Conservation (phyloP, 1,140 invertebrate genomes). For the Bemisia tabaci region DNA sequence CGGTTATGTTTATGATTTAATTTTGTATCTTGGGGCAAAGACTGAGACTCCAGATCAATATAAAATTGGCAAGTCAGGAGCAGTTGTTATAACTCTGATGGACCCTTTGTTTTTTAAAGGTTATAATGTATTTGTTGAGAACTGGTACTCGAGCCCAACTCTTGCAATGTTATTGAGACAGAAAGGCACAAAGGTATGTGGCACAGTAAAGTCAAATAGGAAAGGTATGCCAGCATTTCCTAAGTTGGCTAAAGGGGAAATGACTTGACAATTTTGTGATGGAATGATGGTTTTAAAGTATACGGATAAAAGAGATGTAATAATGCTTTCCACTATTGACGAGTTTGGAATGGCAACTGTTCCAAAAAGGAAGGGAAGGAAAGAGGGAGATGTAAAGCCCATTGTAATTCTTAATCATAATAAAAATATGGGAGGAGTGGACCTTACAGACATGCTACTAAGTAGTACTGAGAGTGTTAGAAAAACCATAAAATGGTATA, state of each 20-base stretch:
- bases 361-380: slow-evolving; percentile 2
- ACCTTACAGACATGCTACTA: slow-evolving; percentile 26
- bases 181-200: slow-evolving; percentile 1
- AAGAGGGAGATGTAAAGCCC: slow-evolving; percentile 19
- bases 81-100: slow-evolving; percentile 7
- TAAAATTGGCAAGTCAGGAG: slow-evolving; percentile 8
- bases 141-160: slow-evolving; percentile 4
- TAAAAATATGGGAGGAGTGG: slow-evolving; percentile 26
- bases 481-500: no score
- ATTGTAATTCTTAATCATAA: slow-evolving; percentile 25
- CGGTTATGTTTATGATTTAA: slow-evolving; percentile 8
- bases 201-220: background rate
- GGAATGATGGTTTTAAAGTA: background rate
- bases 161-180: background rate
- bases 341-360: slow-evolving; percentile 1
- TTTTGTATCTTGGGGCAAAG: slow-evolving; percentile 1
- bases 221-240: slow-evolving; percentile 1
- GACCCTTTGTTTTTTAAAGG: slow-evolving; percentile 2
- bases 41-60: slow-evolving; percentile 2
- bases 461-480: slow-evolving; percentile 13
- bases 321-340: background rate
- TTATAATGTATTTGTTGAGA: slow-evolving; percentile 4
- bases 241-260: background rate
- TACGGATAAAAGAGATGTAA: background rate
- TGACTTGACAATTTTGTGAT: background rate